A percentile compares a stretch with the other conserved stretches of the same genome.
These are phyloP conservation scores for Emydura subglobosa DNA, from an alignment of 2,113 vertebrate species.

Conservation along the genomic window DNA sequence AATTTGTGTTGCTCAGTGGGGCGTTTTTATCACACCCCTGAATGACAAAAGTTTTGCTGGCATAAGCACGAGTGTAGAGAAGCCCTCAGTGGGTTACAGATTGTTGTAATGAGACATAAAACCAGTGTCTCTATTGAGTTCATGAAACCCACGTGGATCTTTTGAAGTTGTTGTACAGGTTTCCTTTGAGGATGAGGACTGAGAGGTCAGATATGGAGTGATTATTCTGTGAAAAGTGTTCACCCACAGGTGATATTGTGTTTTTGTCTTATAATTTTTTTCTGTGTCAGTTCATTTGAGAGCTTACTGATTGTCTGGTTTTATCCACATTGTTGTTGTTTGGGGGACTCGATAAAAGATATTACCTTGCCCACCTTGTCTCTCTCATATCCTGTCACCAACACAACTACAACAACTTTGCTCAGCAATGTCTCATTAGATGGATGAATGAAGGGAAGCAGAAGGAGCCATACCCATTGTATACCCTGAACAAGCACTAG, in stretches of 20 bases:
- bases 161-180: background rate
- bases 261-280: background rate
- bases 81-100: background rate
- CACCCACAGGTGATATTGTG: background rate
- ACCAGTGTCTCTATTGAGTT: background rate
- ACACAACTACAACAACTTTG: background rate
- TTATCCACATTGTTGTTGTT: background rate
- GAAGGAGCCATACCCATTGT: background rate
- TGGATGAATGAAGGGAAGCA: background rate
- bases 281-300: background rate
- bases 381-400: background rate
- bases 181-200: background rate
- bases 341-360: background rate
- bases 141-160: background rate
- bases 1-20: too few species aligned
- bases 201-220: background rate
- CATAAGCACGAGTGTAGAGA: too few species aligned
- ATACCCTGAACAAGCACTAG: background rate
- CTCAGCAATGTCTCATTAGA: background rate
- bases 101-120: background rate
- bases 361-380: background rate
- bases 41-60: too few species aligned
- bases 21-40: too few species aligned
- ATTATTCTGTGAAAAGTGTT: background rate
- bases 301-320: background rate